Base-by-base conservation (phyloP, 2,113 vertebrate genomes). In the Heteronetta atricapilla region DNA sequence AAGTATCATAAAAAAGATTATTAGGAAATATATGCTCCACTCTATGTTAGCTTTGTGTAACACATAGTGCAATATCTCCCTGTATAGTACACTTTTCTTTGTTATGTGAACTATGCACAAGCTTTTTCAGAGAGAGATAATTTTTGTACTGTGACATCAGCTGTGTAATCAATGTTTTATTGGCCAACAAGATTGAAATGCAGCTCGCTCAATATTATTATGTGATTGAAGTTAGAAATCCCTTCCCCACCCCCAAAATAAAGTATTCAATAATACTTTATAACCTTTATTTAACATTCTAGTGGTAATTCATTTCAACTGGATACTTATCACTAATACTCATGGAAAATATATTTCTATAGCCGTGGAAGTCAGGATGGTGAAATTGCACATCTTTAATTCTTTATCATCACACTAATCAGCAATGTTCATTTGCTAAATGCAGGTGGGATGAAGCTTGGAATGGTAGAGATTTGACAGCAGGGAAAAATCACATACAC, bases 81-180 rank as follows among this genome's bases (percentile, higher is more conserved):
- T 50, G 82, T 66, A 68, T 19, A 50, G 38, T 69, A 8, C 52
- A 55, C 74, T 73, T 90, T 36, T 40, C 90, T 93, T 86, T 92
- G 66, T 79, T 82, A 62, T 76, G 63, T 89, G 80, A 97, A 95
- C 90, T 66, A 77, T 26, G 85, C 83, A 90, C 74, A 74, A 53
- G 59, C 58, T 92, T 90, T 93, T 59, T 38, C 66, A 33, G 83
- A 84, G 44, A 75, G 77, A 91, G 53, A 46, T 44, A 46, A 64
- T 95, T 94, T 95, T 90, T 92, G 62, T 81, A 17, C 80, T 90
- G 88, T 84, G 91, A 94, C 94, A 97, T 96, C 96, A 97, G 95
- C 93, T 96, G 93, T 95, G 77, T 85, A 94, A 93, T 94, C 93
- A 93, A 87, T 87, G 86, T 94, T 96, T 96, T 96, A 96, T 92